Evolutionary conservation across 2,888 invertebrate genomes (phyloP), one percentile per base, ranked within the genome.

Genomic region (Sinopyrophorus schimmeli): DNA sequence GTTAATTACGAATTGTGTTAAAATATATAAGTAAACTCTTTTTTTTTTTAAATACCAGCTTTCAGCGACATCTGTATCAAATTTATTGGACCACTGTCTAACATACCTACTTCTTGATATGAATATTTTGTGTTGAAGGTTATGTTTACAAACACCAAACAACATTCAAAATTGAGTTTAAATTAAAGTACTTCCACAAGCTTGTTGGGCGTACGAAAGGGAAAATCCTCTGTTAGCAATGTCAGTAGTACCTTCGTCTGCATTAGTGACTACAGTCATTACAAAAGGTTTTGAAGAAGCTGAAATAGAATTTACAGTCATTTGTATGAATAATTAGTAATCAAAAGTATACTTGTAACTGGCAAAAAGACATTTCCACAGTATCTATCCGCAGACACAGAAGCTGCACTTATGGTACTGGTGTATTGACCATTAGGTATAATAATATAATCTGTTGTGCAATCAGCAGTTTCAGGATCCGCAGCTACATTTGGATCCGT

Each of bases 201-300:
- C 77, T 40, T 80, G 65, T 71, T 89, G 86, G 26, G 81, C 76
- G 68, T 86, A 91, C 3, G 77, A 69, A 7, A 91, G 71, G 5
- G 82, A 80, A 70, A 90, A 91, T 9, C 91, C 91, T 51, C 86
- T 74, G 70, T 89, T 90, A 16, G 82, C 83, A 47, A 81, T 77
- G 63, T 89, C 89, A 3, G 3, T 9, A 16, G 6, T 70, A 1
- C 73, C 74, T 67, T 86, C 86, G 58, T 80, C 76, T 0, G 58
- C 79, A 65, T 86, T 75, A 0, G 87, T 87, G 1, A 86, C 82
- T 2, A 86, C 84, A 52, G 84, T 86, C 39, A 91, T 65, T 0
- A 87, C 83, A 70, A 89, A 90, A 0, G 90, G 90, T 56, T 81
- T 83, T 0, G 81, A 74, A 18, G 72, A 76, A 37, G 78, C 86